Evolutionary conservation across 2,888 invertebrate species (phyloP).

Genomic region (Periphyllus acericola): DNA sequence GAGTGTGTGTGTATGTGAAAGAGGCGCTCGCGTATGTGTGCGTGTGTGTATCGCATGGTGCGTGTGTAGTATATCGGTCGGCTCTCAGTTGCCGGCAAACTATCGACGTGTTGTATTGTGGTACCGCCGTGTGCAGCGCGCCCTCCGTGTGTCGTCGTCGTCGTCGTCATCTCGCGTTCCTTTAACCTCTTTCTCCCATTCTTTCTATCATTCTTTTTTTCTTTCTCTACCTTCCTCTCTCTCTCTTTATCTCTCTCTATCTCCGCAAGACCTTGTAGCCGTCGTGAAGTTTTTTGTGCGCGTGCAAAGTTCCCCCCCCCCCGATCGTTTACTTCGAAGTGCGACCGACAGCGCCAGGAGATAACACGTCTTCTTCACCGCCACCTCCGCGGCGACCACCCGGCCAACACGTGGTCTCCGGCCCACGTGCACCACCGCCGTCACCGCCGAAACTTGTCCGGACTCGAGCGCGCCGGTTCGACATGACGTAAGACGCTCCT

Average conservation of each 20-base stretch:
- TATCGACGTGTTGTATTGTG: conserved; percentile 61
- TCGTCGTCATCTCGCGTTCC: neutral
- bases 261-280: no score
- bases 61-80: conserved; percentile 16
- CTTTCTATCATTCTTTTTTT: neutral
- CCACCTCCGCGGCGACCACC: conserved; percentile 15
- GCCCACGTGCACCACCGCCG: conserved; percentile 63
- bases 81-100: conserved; percentile 61
- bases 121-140: conserved; percentile 38
- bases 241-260: neutral
- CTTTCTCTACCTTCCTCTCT: neutral
- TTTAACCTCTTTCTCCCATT: no score
- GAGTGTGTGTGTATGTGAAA: neutral
- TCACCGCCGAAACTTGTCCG: conserved; percentile 61
- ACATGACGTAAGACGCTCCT: neutral
- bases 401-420: conserved; percentile 48
- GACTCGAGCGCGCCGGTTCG: neutral
- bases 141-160: conserved; percentile 9
- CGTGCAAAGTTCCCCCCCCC: neutral
- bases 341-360: no score
- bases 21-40: neutral
- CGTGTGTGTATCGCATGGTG: neutral
- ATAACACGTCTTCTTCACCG: neutral
- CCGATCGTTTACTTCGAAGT: neutral
- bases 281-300: conserved; percentile 1